Conservation (phyloP, 1,140 invertebrate species). For the Sitobion miscanthi region DNA sequence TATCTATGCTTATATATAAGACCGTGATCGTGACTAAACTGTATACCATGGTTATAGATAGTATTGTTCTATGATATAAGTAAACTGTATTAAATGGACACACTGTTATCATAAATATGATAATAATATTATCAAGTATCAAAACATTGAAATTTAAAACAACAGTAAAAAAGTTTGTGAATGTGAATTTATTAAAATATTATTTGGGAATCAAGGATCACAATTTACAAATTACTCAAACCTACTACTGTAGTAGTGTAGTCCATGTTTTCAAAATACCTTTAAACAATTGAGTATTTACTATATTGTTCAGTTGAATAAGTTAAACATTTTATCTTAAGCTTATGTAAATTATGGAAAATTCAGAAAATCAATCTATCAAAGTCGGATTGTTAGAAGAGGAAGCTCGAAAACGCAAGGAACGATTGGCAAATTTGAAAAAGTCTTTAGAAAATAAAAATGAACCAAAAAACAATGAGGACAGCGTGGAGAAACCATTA, state of each 20-base stretch:
- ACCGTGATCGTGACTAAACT: too few species aligned
- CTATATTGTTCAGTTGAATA: neutral
- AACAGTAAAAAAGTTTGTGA: neutral
- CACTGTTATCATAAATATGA: neutral
- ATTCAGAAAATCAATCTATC: constrained; percentile 60
- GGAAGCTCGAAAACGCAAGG: constrained; percentile 80
- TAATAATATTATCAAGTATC: constrained; percentile 10
- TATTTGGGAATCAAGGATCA: too few species aligned
- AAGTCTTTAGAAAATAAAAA: constrained; percentile 67
- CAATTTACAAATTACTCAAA: neutral
- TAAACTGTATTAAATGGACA: neutral
- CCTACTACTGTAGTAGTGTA: neutral
- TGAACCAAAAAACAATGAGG: constrained; percentile 59
- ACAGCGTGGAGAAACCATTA: constrained; percentile 61
- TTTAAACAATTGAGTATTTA: neutral
- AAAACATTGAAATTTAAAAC: neutral
- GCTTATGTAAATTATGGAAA: neutral
- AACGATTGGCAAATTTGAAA: constrained; percentile 75
- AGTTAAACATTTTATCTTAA: neutral
- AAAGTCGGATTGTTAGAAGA: constrained; percentile 75
- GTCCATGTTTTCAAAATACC: neutral
- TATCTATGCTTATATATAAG: too few species aligned
- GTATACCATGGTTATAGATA: too few species aligned
- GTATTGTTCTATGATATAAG: too few species aligned
- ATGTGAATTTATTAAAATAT: neutral